Base-by-base conservation (phyloP, 2,888 invertebrate species). In the Drosophila recens region DNA sequence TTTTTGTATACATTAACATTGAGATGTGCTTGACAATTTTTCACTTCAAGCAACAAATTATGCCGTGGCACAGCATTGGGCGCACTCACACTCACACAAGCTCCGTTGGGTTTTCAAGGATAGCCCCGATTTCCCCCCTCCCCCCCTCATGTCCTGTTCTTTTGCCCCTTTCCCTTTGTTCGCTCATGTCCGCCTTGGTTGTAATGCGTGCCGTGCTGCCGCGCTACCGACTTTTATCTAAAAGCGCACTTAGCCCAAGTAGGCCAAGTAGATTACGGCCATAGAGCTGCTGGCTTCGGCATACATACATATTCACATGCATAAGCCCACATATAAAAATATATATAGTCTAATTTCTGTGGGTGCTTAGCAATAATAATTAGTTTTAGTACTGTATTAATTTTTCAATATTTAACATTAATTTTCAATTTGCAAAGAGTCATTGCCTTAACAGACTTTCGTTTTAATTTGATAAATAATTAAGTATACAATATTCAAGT, bases 1-100 rank as follows among this genome's bases (percentile, higher is more conserved):
- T 84, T 84, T 80, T 73, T 57, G 85, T 84, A 70, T 78, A 72
- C 72, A 89, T 80, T 77, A 75, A 83, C 82, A 83, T 84, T 75
- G 87, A 87, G 89, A 62, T 76, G 84, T 82, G 88, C 90, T 77
- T 85, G 86, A 82, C 90, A 89, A 85, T 87, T 89, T 85, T 85
- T 89, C 90, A 85, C 82, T 89, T 89, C 70, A 87, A 77, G 84
- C 88, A 84, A 85, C 90, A 85, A 89, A 85, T 85, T 85, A 85
- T 85, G 90, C 84, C 80, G 77, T 71, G 66, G 90, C 90, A 85
- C 79, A 85, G 89, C 84, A 84, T 87, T 89, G 87, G 69, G 79
- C 85, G 62, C 72, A 67, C 87, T 67, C 75, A 78, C 68, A 68
- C 67, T 67, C 75, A 78, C 68, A 68, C 67, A 75, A 63, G 61